Percentiles rank a stretch among this genome's conserved stretches.
phyloP scores from a whole-genome alignment of 2,113 vertebrate genomes.

The Theropithecus gelada region DNA sequence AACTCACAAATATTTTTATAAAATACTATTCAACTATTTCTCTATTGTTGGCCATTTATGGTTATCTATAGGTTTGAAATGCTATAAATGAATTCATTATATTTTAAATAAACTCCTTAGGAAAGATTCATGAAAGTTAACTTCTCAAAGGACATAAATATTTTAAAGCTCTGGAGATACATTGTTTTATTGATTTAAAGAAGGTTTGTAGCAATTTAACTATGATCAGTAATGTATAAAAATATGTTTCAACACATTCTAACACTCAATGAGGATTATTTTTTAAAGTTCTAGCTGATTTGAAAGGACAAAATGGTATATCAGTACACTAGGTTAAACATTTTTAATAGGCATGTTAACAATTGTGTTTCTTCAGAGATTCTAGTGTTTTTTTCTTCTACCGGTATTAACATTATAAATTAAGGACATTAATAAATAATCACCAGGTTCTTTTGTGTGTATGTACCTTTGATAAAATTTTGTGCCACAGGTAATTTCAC shows the following conservation, averaged over 20 bases:
- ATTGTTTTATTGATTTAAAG: neutral
- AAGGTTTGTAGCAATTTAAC: neutral
- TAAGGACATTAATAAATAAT: neutral
- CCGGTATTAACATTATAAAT: neutral
- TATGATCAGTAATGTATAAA: neutral
- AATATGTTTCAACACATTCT: neutral
- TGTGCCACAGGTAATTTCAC: neutral
- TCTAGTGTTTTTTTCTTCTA: neutral
- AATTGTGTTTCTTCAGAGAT: neutral
- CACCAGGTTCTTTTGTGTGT: neutral
- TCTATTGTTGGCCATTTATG: neutral
- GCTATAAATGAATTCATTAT: neutral
- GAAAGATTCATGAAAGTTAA: neutral
- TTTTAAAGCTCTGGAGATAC: neutral
- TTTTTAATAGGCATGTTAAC: neutral
- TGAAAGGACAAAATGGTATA: neutral
- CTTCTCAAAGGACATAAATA: neutral
- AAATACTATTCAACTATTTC: neutral
- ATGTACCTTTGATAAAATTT: neutral
- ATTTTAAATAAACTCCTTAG: constrained; percentile 11
- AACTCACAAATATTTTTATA: neutral
- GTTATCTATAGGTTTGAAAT: neutral
- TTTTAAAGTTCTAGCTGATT: neutral
- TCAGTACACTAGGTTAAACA: neutral
- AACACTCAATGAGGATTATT: neutral